Base-by-base conservation (phyloP, 2,113 vertebrate genomes). In the Aleadryas rufinucha region DNA sequence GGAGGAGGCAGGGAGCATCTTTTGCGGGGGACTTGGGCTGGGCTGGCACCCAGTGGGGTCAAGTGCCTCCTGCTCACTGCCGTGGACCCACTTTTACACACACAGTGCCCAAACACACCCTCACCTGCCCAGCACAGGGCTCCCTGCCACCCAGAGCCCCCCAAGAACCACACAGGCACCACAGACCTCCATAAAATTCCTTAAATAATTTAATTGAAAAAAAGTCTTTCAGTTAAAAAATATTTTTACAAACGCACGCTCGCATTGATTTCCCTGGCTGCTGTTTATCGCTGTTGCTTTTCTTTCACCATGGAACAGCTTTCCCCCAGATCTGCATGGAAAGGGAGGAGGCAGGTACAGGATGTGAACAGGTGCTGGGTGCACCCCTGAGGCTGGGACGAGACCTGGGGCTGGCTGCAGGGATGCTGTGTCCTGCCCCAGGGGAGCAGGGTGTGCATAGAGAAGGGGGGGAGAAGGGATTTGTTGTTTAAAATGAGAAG, bases 131-230 rank as follows among this genome's bases (percentile, higher is more conserved):
- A 57, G 31, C 4, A 1, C 26, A 45, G 72, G 33, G 14, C 19
- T 54, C 27, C 59, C 35, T 7, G 1, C 47, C 37, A 19, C 28
- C 60, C 63, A 35, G 52, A 85, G 45, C 16, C 45, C 45, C 22
- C 37, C 72, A 97, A 94, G 74, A 96, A 96, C 41, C 81, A 96
- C 64, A 0, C 96, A 69, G 44, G 52, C 41, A 80, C 76, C 2
- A 2, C 30, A 74, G 44, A 85, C 68, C 66, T 96, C 93, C 91
- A 77, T 94, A 97, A 98, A 97, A 97, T 98, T 99, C 98, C 98
- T 99, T 98, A 98, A 99, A 99, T 99, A 99, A 98, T 99, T 99
- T 99, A 99, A 99, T 99, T 98, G 98, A 98, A 99, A 99, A 98
- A 98, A 98, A 98, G 96, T 89, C 45, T 96, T 94, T 97, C 98